Conservation (phyloP, 1,140 invertebrate genomes). For the Trichoplusia ni region DNA sequence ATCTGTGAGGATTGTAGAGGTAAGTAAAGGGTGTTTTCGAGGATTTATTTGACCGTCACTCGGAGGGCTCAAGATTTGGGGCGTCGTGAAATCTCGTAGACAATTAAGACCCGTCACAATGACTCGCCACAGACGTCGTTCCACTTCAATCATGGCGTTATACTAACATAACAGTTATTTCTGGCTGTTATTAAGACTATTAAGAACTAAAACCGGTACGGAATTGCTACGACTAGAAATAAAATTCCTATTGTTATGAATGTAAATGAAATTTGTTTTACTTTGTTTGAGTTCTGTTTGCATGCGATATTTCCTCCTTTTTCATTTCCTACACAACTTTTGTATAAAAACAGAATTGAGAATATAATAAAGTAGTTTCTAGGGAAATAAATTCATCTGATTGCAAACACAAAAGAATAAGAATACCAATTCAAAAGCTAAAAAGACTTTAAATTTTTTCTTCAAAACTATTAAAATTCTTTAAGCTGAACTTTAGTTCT, state of each 20-base stretch:
- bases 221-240: neutral
- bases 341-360: too few relatives aligned
- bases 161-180: slow-evolving; percentile 42
- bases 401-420: too few relatives aligned
- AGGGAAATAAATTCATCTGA: too few relatives aligned
- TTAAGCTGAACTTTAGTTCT: too few relatives aligned
- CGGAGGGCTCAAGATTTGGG: slow-evolving; percentile 51
- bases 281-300: neutral
- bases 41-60: slow-evolving; percentile 38
- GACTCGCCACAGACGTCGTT: slow-evolving; percentile 34
- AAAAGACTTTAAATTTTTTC: too few relatives aligned
- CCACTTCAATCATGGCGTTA: slow-evolving; percentile 42
- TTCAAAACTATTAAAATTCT: too few relatives aligned
- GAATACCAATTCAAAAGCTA: too few relatives aligned
- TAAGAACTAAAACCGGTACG: neutral
- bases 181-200: slow-evolving; percentile 15
- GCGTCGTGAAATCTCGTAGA: slow-evolving; percentile 58
- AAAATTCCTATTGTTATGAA: neutral
- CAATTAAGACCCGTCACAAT: slow-evolving; percentile 59
- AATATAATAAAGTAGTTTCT: too few relatives aligned
- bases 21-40: slow-evolving; percentile 33
- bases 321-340: too few relatives aligned
- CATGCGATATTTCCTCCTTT: neutral
- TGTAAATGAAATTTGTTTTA: too few relatives aligned
- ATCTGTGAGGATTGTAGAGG: neutral